Evolutionary conservation across 2,113 vertebrate genomes (phyloP), one percentile per base, ranked within the genome.

Genomic region (Syngnathus scovelli): DNA sequence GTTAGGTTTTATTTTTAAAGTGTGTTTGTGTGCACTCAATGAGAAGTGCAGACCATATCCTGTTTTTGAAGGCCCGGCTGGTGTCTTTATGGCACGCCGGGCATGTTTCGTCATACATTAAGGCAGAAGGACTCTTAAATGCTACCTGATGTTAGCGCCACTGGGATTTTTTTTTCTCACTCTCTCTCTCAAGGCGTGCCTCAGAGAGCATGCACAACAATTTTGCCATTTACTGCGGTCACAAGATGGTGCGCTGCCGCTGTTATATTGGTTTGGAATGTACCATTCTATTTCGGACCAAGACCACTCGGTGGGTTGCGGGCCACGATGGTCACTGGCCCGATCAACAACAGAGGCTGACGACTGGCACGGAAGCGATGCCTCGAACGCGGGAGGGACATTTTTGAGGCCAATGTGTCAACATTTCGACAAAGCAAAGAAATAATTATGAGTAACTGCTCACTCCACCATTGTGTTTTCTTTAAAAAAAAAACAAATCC

Each of bases 201-300:
- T 89, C 75, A 84, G 76, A 87, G 88, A 86, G 83, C 83, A 88
- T 82, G 87, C 89, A 86, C 86, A 89, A 90, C 90, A 86, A 92
- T 91, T 91, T 90, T 79, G 79, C 86, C 87, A 89, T 91, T 90
- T 90, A 85, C 88, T 92, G 90, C 81, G 90, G 91, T 90, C 83
- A 81, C 82, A 85, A 83, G 90, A 89, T 90, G 87, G 87, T 89
- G 88, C 77, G 67, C 79, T 86, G 87, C 83, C 75, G 88, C 89
- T 91, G 87, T 88, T 92, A 90, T 91, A 89, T 89, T 86, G 87
- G 87, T 90, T 85, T 87, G 89, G 90, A 92, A 92, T 92, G 89
- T 90, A 90, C 88, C 84, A 71, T 84, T 89, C 91, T 92, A 92
- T 91, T 92, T 88, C 81, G 37, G 86, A 74, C 74, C 21, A 67